Percentiles rank a stretch among this genome's conserved stretches.
phyloP scores from a whole-genome alignment of 1,140 invertebrate genomes.

The Macrocentrus cingulum region DNA sequence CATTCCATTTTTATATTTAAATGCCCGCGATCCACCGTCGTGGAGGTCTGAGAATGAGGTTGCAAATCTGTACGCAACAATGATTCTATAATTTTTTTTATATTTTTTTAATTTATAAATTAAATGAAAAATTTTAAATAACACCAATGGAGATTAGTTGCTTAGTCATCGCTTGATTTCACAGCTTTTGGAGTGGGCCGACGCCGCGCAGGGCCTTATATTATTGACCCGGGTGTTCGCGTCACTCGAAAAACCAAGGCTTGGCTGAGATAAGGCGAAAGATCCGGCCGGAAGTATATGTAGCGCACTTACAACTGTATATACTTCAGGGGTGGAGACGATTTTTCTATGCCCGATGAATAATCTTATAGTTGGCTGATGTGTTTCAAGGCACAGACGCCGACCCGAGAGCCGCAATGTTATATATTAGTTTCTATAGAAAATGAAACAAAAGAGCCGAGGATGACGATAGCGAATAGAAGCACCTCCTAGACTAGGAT shows the following conservation, averaged over 20 bases:
- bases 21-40: not conserved
- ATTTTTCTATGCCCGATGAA: conserved; percentile 8
- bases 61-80: no score
- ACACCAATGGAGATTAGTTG: not conserved
- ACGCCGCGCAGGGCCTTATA: conserved; percentile 9
- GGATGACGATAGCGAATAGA: conserved; percentile 1
- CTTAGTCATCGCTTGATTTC: conserved; percentile 17
- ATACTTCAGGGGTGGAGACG: not conserved
- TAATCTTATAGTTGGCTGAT: conserved; percentile 11
- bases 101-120: not conserved
- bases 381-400: no score
- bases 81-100: not conserved
- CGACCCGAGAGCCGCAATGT: not conserved
- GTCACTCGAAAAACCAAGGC: conserved; percentile 58
- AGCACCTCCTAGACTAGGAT: not conserved
- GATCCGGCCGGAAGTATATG: conserved; percentile 39
- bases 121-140: no score
- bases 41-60: no score
- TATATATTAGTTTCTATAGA: not conserved
- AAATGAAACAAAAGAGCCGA: conserved; percentile 1
- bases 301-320: not conserved
- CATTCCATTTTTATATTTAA: not conserved
- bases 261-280: conserved; percentile 41
- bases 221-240: conserved; percentile 31
- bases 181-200: conserved; percentile 9